Base-by-base conservation (phyloP, 2,113 vertebrate genomes). In the Epinephelus cyanopodus region DNA sequence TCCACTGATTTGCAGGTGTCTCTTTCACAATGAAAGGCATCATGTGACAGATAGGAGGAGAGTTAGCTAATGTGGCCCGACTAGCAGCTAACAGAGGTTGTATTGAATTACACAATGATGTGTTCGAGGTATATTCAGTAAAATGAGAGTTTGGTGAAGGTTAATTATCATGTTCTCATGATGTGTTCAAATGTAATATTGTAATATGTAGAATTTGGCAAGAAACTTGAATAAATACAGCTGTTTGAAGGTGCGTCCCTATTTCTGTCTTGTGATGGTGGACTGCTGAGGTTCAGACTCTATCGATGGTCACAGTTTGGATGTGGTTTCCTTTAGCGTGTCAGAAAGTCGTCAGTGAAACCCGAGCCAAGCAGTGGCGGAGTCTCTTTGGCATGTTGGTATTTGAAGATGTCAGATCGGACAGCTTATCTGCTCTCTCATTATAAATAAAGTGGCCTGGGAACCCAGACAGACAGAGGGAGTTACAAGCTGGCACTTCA, bases 381-480 rank as follows among this genome's bases (percentile, higher is more conserved):
- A 7, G 50, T 64, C 0, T 86, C 25, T 29, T 45, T 45, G 9
- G 42, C 42, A 45, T 45, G 42, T 45, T 12, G 25, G n/a, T 70
- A 56, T 70, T 64, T 45, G n/a, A 25, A 6, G 45, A 23, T 6
- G 53, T 80, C 23, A 56, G 58, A 60, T 0, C 18, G 50, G 74
- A 29, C 25, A 6, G 8, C 56, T 58, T 69, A 64, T 74, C 79
- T 70, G 57, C 63, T 56, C 50, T 71, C 23, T 65, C 56, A 69
- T 74, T 89, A 81, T 79, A 83, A 79, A 85, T 77, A 82, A 79
- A 74, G 27, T 11, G 57, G 58, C 67, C 75, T 84, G 84, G 74
- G 78, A 87, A 82, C 45, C 7, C 60, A 47, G 42, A 65, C 42
- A 60, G n/a, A 57, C 57, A 12, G 52, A 52, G 11, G 17, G 50